These are phyloP conservation scores for Metopia argyrocephala DNA, from an alignment of 2,888 invertebrate species.

Conservation along the genomic window DNA sequence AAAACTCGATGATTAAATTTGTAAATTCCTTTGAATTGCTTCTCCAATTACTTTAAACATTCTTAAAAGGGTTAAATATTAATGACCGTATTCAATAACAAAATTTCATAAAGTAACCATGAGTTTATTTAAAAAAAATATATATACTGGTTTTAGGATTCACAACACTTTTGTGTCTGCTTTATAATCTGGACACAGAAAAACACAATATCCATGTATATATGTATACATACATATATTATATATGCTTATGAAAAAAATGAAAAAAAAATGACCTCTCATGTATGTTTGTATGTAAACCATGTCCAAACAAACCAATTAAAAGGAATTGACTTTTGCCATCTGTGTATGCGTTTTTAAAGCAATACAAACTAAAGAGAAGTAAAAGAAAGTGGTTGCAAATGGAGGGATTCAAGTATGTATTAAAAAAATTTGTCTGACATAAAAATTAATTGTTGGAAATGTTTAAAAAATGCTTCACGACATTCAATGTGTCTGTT, in stretches of 20 bases:
- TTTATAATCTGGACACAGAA: neutral
- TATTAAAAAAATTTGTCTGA: conserved; percentile 24
- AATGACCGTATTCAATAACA: conserved; percentile 21
- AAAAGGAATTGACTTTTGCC: neutral
- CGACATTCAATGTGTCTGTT: conserved; percentile 17
- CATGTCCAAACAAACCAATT: neutral
- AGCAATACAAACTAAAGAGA: neutral
- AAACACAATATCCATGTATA: neutral
- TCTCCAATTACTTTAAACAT: neutral
- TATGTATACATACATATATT: neutral
- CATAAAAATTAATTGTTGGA: conserved; percentile 31
- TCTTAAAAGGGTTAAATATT: conserved; percentile 13
- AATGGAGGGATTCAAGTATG: neutral
- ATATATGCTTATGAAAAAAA: neutral
- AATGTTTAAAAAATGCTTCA: conserved; percentile 12
- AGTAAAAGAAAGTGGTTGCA: neutral
- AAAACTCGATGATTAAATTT: too few relatives aligned
- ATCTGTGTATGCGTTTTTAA: neutral
- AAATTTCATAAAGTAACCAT: neutral
- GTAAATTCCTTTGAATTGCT: neutral
- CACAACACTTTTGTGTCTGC: neutral
- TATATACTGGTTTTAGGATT: conserved; percentile 29
- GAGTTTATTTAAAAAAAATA: neutral
- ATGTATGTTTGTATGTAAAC: neutral
- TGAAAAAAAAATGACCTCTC: neutral